phyloP scores from a whole-genome alignment of 2,113 vertebrate genomes.

The Cervus canadensis region DNA sequence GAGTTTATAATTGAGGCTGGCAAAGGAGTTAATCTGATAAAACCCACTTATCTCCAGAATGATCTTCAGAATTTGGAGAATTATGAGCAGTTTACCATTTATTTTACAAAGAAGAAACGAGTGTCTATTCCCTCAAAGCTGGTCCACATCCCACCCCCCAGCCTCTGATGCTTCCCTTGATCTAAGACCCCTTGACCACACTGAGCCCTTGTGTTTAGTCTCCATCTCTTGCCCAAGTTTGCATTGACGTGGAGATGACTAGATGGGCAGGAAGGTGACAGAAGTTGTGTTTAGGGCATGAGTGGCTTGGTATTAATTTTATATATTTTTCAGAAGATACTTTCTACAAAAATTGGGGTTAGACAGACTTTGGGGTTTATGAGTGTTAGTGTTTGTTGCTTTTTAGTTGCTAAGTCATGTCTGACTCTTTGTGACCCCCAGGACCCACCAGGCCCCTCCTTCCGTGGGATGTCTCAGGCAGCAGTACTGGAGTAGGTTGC shows the following conservation, averaged over 20 bases:
- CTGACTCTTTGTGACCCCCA: neutral
- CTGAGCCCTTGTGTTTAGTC: accelerated
- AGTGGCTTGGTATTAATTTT: neutral
- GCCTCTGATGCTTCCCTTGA: accelerated
- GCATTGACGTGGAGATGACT: accelerated
- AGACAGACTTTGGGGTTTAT: neutral
- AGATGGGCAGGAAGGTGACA: no score
- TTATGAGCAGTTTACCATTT: neutral
- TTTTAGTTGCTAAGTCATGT: neutral
- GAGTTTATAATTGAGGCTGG: neutral
- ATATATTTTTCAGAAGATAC: neutral
- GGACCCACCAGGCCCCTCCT: neutral
- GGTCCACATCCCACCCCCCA: accelerated
- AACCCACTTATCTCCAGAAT: neutral
- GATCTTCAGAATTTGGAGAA: neutral
- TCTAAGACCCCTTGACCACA: accelerated
- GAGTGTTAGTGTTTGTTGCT: no score
- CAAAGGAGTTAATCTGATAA: neutral
- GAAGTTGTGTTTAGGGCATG: neutral
- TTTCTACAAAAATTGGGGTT: neutral
- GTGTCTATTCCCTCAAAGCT: neutral
- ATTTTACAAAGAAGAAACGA: neutral
- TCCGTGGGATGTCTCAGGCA: neutral
- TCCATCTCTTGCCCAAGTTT: accelerated
- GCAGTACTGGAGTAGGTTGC: neutral